These are phyloP conservation scores for Temnothorax nylanderi DNA, from an alignment of 1,140 invertebrate genomes.

Conservation along the genomic window DNA sequence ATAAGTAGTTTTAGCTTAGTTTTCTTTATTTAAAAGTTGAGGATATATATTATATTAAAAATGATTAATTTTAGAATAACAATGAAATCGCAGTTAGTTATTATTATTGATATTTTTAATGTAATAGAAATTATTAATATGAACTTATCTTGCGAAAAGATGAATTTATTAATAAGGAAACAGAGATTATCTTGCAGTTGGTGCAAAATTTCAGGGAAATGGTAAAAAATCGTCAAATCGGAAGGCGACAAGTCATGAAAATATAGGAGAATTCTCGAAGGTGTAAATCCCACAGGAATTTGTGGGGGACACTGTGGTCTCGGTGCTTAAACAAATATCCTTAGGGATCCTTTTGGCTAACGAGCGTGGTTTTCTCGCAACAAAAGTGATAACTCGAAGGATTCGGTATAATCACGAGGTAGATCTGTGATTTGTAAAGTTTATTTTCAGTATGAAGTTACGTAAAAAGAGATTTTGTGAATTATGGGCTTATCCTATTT, in stretches of 20 bases:
- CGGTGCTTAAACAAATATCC: slow-evolving; percentile 42
- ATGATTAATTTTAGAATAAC: neutral
- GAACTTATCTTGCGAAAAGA: neutral
- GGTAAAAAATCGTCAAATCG: neutral
- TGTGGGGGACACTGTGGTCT: slow-evolving; percentile 26
- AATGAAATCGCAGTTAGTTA: neutral
- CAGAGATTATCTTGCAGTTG: neutral
- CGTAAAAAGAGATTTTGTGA: neutral
- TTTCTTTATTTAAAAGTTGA: neutral
- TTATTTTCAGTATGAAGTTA: neutral
- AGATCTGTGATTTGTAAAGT: neutral
- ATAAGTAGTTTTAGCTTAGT: neutral
- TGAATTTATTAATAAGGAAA: neutral
- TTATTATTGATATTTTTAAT: no score
- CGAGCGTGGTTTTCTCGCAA: neutral
- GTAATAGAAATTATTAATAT: neutral
- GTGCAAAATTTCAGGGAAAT: neutral
- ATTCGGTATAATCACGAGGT: neutral
- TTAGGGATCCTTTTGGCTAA: slow-evolving; percentile 30
- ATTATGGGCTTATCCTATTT: neutral
- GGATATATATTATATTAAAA: neutral
- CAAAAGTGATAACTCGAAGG: neutral
- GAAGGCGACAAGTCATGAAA: neutral
- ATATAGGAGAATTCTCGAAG: slow-evolving; percentile 1
- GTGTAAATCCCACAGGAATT: slow-evolving; percentile 24